phyloP scores from a whole-genome alignment of 2,888 invertebrate species.

The Andrena fulva region DNA sequence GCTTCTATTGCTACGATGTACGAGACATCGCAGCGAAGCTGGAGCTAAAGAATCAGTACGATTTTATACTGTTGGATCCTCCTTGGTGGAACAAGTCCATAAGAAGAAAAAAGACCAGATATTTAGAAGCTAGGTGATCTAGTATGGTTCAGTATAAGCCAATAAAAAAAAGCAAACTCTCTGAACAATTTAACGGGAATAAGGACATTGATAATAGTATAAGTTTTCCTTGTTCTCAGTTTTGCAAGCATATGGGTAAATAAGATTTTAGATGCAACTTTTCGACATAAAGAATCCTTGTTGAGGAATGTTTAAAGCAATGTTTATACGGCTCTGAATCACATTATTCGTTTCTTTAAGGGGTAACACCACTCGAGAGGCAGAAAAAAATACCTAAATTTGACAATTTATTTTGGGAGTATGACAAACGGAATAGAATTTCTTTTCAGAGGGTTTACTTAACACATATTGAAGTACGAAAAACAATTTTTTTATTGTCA shows the following conservation, averaged over 20 bases:
- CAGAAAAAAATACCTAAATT: too few species aligned
- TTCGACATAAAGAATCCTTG: conserved; percentile 44
- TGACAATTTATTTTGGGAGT: too few species aligned
- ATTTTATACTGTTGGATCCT: conserved; percentile 95
- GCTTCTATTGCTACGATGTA: conserved; percentile 90
- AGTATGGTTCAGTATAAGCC: conserved; percentile 58
- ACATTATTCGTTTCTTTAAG: background rate
- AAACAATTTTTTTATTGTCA: too few species aligned
- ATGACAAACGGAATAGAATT: too few species aligned
- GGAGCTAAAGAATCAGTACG: conserved; percentile 87
- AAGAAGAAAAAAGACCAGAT: conserved; percentile 90
- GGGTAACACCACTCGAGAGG: too few species aligned
- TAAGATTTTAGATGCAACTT: conserved; percentile 64
- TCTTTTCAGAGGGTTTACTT: too few species aligned
- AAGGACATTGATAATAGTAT: conserved; percentile 64
- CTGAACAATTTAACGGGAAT: conserved; percentile 63
- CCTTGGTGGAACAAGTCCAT: conserved; percentile 99
- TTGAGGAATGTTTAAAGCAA: conserved; percentile 28
- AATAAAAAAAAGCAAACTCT: conserved; percentile 54
- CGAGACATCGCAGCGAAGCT: conserved; percentile 87
- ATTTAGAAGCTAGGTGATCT: conserved; percentile 87
- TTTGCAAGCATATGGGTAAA: conserved; percentile 58
- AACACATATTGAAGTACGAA: too few species aligned
- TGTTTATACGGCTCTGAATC: conserved; percentile 10
- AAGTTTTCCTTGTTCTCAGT: conserved; percentile 65